Evolutionary conservation across 1,140 invertebrate genomes (phyloP), one percentile per base, ranked within the genome.

Genomic region (Muscidifurax raptorellus): DNA sequence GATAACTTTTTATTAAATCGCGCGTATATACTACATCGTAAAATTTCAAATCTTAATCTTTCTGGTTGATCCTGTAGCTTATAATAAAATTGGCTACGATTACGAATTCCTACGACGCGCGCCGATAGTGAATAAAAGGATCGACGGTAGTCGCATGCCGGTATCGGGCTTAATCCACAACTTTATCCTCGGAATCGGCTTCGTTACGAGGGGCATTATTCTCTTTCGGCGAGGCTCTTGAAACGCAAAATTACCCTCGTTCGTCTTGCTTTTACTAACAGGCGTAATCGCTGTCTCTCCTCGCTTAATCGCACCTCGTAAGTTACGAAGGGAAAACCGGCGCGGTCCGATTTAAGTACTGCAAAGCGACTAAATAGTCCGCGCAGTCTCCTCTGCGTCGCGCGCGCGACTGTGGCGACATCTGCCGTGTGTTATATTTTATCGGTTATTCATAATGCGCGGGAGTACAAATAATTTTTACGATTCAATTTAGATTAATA

Each of bases 181-280:
- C 67, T 71, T 78, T 78, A 83, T 83, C 64, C 27, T 52, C 36
- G 66, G 78, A 83, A 78, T 83, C 66, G 44, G 71, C 72, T 77
- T 77, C 27, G 59, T 77, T 67, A 77, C 36, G 47, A 32, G 12
- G 9, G 27, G 67, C 74, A 77, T 78, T 77, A 78, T 79, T 69
- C 25, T 64, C 40, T 79, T 36, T 59, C 30, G 27, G 47, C 27
- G 66, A 80, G n/a, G 47, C 44, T 69, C 59, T 83, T 74, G 40
- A 82, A 75, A 59, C 69, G 47, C 69, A n/a, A 59, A 83, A 78
- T 36, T 13, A 18, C n/a, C 25, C 2, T 84, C 83, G 69, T 79
- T 67, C 78, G 84, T 86, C 84, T 86, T 88, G 83, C 85, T 87
- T 87, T 87, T 86, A 80, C 87, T 87, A 88, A 88, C 87, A 86